Evolutionary conservation across 2,888 invertebrate genomes (phyloP).

Genomic region (Agrenia bidenticulata): DNA sequence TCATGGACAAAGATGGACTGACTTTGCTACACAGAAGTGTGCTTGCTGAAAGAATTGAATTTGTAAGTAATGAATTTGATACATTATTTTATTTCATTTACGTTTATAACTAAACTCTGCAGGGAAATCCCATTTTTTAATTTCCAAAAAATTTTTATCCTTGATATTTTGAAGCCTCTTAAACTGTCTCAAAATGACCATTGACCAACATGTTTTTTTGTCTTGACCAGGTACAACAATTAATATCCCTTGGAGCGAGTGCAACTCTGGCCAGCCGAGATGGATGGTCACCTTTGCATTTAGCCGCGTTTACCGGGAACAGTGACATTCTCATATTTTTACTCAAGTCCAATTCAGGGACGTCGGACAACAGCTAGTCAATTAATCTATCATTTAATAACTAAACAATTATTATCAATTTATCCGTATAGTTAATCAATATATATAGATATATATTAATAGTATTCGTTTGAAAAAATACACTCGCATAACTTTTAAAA

Average conservation of each 20-base stretch:
- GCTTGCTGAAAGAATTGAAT: conserved; percentile 51
- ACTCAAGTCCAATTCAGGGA: conserved; percentile 46
- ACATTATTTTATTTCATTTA: too few relatives aligned
- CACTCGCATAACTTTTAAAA: too few relatives aligned
- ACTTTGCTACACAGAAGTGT: conserved; percentile 50
- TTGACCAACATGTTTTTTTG: too few relatives aligned
- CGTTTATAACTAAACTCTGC: too few relatives aligned
- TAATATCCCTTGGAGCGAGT: conserved; percentile 50
- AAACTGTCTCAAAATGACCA: too few relatives aligned
- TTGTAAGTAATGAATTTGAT: conserved; percentile 51
- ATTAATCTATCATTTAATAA: conserved; percentile 13
- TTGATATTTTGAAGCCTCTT: too few relatives aligned
- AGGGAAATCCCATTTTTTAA: too few relatives aligned
- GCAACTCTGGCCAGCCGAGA: conserved; percentile 50
- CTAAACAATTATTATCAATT: too few relatives aligned
- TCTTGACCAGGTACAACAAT: conserved; percentile 50
- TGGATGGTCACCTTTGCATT: conserved; percentile 50
- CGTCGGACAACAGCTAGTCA: conserved; percentile 45
- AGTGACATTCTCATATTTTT: conserved; percentile 50
- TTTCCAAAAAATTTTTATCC: too few relatives aligned
- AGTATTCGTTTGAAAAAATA: too few relatives aligned
- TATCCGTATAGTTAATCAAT: too few relatives aligned
- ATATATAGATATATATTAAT: too few relatives aligned
- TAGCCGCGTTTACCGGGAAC: conserved; percentile 49
- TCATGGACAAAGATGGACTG: conserved; percentile 51